phyloP scores from a whole-genome alignment of 2,113 vertebrate genomes.

The Neofelis nebulosa region DNA sequence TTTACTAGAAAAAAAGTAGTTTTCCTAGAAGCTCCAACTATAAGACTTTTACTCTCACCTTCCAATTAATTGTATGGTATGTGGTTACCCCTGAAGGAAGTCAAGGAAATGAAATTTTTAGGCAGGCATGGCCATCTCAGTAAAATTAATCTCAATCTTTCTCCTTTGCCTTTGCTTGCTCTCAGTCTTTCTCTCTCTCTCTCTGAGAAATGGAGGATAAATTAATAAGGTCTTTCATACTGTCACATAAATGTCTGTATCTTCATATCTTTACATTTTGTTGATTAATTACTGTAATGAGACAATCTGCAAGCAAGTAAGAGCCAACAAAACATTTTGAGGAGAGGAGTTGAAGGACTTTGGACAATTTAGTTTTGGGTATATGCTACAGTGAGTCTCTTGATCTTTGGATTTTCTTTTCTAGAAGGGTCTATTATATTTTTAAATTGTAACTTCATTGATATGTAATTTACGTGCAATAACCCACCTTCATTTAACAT shows the following conservation, averaged over 20 bases:
- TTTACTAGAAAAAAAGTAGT: background rate
- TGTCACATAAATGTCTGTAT: background rate
- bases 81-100: background rate
- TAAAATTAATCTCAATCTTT: background rate
- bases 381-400: background rate
- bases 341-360: background rate
- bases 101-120: background rate
- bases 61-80: background rate
- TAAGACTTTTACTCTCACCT: background rate
- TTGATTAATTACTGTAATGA: background rate
- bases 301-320: background rate
- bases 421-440: background rate
- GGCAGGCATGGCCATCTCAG: background rate
- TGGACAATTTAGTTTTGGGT: background rate
- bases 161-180: background rate
- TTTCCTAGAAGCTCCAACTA: background rate
- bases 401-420: background rate
- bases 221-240: background rate
- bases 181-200: background rate
- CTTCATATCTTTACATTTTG: background rate
- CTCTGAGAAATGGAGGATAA: background rate
- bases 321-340: background rate
- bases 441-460: background rate
- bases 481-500: background rate
- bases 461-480: background rate